A percentile compares a stretch with the other conserved stretches of the same genome.
Conservation (phyloP, 2,888 invertebrate species). For the Meteorus cinctellus region DNA sequence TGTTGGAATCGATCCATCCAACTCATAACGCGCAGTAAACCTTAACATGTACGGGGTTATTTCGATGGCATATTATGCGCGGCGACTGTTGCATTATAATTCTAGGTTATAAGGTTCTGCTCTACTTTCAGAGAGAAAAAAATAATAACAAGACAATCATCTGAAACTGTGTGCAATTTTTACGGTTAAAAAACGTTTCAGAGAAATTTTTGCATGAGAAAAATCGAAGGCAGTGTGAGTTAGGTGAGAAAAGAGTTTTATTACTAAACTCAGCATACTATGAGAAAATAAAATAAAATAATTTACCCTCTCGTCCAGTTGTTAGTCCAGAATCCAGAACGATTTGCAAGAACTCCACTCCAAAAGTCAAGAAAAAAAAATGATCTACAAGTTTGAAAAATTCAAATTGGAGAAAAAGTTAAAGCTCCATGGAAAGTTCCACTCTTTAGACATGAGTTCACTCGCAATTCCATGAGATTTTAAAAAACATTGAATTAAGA, state of each 20-base stretch:
- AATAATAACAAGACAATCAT: neutral
- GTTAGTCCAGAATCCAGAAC: neutral
- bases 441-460: neutral
- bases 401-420: neutral
- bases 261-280: neutral
- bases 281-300: neutral
- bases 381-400: neutral
- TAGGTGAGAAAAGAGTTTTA: neutral
- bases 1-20: constrained; percentile 18
- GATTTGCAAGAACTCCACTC: neutral
- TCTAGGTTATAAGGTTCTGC: neutral
- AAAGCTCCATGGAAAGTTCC: neutral
- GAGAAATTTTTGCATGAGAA: neutral
- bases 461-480: neutral
- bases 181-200: neutral
- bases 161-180: neutral
- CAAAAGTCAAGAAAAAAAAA: neutral
- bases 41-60: constrained; percentile 3
- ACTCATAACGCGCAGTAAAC: constrained; percentile 13
- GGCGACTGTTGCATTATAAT: neutral
- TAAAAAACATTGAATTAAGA: neutral
- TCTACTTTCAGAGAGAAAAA: neutral
- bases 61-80: neutral
- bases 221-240: neutral
- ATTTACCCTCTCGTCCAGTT: neutral